Evolutionary conservation across 2,797 vertebrate genomes (phyloP), one percentile per base, ranked within the genome.

Genomic region (Coreius guichenoti): DNA sequence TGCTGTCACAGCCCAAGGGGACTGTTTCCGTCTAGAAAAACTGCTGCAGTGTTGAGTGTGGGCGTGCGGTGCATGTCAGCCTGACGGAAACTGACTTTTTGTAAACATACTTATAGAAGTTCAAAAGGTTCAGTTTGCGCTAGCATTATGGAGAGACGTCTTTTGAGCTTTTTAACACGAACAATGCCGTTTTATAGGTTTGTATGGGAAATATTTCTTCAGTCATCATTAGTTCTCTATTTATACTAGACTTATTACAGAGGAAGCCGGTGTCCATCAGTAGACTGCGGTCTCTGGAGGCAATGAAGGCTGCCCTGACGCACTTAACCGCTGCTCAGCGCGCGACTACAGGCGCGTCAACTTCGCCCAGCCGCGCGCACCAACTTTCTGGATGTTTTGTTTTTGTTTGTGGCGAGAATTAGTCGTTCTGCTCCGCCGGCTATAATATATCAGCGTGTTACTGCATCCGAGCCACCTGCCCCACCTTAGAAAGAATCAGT

Each of bases 361-460:
- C n/a, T 14, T 31, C 78, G 67, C 65, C 67, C 67, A 70, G 61
- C 16, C 11, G 43, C 45, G 72, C 33, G 23, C 31, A 19, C 17
- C 19, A 77, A 84, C 75, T 79, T 84, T 79, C 39, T 26, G 17
- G 65, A 45, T 61, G 74, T 84, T 84, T 84, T 78, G 75, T 70
- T 84, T 79, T 77, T 76, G 73, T 83, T 51, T 19, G 2, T 54
- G 63, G 17, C 63, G 17, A 19, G 33, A 69, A 69, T 77, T 29
- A 8, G 67, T 68, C 19, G 33, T 45, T 78, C 4, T 69, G 33
- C 33, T 14, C n/a, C 19, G 19, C 65, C 4, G 33, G 43, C 3
- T 54, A 2, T n/a, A 12, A 43, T 77, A 11, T 43, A 43, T 78
- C 36, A 14, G 70, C 21, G 56, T n/a, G 23, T 23, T 76, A 68